These are phyloP conservation scores for Forbesichthys agassizii DNA, from an alignment of 2,113 vertebrate genomes.

Conservation along the genomic window DNA sequence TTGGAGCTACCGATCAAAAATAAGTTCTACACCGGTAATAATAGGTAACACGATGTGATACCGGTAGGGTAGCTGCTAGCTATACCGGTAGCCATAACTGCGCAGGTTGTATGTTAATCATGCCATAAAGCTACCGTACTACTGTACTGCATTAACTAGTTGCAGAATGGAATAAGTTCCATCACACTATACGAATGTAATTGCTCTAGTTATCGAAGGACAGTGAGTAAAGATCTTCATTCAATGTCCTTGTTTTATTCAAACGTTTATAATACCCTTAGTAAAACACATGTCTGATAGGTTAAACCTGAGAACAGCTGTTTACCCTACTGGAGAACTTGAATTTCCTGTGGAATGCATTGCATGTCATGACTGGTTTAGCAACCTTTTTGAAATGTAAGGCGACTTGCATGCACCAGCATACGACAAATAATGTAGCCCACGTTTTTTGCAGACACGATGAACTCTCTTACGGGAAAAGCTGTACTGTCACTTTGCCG, in stretches of 20 bases:
- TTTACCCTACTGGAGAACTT: neutral
- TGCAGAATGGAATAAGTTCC: neutral
- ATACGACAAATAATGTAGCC: neutral
- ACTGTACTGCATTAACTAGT: neutral
- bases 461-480: conserved; percentile 74
- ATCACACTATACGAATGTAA: neutral
- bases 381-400: neutral
- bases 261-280: neutral
- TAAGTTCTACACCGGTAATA: conserved; percentile 17
- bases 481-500: conserved; percentile 69
- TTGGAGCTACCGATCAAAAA: neutral
- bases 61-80: neutral
- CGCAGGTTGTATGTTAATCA: neutral
- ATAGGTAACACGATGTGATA: conserved; percentile 45
- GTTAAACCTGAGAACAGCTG: neutral
- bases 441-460: conserved; percentile 59
- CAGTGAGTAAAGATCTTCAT: neutral
- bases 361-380: too few species aligned
- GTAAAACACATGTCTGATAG: neutral
- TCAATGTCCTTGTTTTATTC: neutral
- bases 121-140: neutral
- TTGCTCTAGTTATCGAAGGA: neutral
- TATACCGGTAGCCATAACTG: neutral
- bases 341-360: neutral
- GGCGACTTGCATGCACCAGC: neutral